Conservation (phyloP, 1,140 invertebrate species). For the Acromyrmex echinatior region DNA sequence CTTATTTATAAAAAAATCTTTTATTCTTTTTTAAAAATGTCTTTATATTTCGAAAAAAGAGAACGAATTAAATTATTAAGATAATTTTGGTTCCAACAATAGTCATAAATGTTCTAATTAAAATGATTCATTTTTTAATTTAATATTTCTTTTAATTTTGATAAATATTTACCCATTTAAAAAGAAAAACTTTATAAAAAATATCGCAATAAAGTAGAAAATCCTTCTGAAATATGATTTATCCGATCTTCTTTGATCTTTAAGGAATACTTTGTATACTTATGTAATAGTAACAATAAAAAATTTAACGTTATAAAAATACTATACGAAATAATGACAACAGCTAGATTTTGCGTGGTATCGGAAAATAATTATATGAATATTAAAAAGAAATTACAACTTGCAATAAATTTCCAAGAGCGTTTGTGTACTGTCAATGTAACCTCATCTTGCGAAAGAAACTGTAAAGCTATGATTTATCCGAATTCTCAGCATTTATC, state of each 20-base stretch:
- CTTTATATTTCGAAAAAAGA: too few relatives aligned
- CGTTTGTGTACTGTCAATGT: not conserved
- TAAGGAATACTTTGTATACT: not conserved
- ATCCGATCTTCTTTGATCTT: not conserved
- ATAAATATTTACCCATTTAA: too few relatives aligned
- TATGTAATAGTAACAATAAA: not conserved
- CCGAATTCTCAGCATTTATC: conserved; percentile 21
- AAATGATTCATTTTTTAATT: too few relatives aligned
- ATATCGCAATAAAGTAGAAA: too few relatives aligned
- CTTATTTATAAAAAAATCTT: too few relatives aligned
- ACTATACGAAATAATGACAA: not conserved
- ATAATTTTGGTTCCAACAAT: too few relatives aligned
- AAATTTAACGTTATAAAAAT: not conserved
- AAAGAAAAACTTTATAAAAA: too few relatives aligned
- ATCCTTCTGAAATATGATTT: too few relatives aligned
- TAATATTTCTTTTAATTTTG: too few relatives aligned
- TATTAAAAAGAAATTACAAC: conserved; percentile 31
- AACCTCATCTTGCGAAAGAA: conserved; percentile 20
- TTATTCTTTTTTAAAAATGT: too few relatives aligned
- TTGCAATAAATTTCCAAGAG: conserved; percentile 14
- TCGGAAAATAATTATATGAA: not conserved
- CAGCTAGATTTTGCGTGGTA: not conserved
- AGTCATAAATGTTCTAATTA: too few relatives aligned
- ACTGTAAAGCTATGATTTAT: conserved; percentile 17
- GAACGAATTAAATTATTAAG: too few relatives aligned